Conservation (phyloP, 1,140 invertebrate genomes). For the Microplitis demolitor region DNA sequence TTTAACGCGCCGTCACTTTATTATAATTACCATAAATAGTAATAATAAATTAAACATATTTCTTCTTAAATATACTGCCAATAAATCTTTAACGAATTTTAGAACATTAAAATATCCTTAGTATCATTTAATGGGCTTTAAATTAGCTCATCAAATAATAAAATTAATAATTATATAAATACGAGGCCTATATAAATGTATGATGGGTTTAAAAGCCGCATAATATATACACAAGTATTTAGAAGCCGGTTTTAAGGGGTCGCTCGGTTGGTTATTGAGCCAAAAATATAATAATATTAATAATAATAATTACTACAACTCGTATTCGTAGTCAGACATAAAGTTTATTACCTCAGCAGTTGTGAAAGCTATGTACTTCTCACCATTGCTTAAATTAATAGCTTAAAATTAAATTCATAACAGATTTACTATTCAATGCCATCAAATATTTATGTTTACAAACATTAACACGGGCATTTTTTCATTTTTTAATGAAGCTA, state of each 20-base stretch:
- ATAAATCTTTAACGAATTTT: no score
- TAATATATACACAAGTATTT: constrained; percentile 14
- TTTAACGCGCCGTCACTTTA: no score
- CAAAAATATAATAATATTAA: not conserved
- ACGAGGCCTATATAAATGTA: constrained; percentile 10
- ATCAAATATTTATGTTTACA: not conserved
- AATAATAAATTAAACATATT: no score
- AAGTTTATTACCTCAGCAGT: constrained; percentile 16
- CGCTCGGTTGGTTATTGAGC: constrained; percentile 1
- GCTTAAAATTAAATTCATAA: constrained; percentile 17
- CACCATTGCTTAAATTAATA: constrained; percentile 7
- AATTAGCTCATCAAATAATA: constrained; percentile 22
- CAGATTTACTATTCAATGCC: not conserved
- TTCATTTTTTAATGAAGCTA: not conserved
- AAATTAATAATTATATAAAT: not conserved
- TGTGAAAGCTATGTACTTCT: constrained; percentile 17
- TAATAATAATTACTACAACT: not conserved
- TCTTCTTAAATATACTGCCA: no score
- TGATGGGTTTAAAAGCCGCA: constrained; percentile 11
- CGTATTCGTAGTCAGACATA: not conserved
- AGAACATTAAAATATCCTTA: no score
- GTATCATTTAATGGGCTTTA: constrained; percentile 14
- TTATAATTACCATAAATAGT: no score
- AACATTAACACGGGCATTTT: not conserved
- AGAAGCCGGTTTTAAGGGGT: constrained; percentile 10